Evolutionary conservation across 2,888 invertebrate genomes (phyloP), one percentile per base, ranked within the genome.

Genomic region (Meghimatium bilineatum): DNA sequence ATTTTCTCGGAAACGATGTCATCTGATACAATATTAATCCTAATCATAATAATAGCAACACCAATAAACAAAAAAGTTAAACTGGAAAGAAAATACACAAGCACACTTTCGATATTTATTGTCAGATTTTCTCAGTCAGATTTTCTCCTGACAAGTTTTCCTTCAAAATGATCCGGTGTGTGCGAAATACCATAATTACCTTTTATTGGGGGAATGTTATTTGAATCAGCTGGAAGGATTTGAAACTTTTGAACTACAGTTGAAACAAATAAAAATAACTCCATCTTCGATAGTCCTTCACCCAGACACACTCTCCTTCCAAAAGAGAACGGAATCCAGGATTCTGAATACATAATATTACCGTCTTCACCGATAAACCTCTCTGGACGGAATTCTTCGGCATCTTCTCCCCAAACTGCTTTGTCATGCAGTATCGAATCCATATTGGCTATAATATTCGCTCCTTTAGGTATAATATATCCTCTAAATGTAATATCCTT

Each of bases 391-490:
- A 89, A 89, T 10, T 67, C 20, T 14, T 84, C 67, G 12, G 89
- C 88, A 63, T 88, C 77, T 2, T 52, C 20, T 8, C 69, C 74
- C 87, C 88, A 89, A 8, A 79, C 52, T 12, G n/a, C 12, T 26
- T 67, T 29, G 67, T 89, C 89, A 26, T 36, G 66, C 63, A 87
- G 81, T 32, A 86, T 82, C 34, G 88, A 85, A 69, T 84, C 87
- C 32, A 89, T 29, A 77, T 87, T 87, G 44, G 81, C 69, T 23
- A 89, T 63, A 20, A 87, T 75, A 17, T 86, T 71, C 2, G 83
- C 83, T 71, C 87, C 88, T 52, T 87, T 86, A 12, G 91, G 91
- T 56, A 92, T 90, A 2, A 76, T 85, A 72, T 89, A 91, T 29
- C 89, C 89, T 23, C 85, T 74, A 23, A 92, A 67, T 0, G 80